Evolutionary conservation across 53 echinoderm and acorn worm species (phyloP), one percentile per base, ranked within the genome.

Genomic region (Stichopus horrens): DNA sequence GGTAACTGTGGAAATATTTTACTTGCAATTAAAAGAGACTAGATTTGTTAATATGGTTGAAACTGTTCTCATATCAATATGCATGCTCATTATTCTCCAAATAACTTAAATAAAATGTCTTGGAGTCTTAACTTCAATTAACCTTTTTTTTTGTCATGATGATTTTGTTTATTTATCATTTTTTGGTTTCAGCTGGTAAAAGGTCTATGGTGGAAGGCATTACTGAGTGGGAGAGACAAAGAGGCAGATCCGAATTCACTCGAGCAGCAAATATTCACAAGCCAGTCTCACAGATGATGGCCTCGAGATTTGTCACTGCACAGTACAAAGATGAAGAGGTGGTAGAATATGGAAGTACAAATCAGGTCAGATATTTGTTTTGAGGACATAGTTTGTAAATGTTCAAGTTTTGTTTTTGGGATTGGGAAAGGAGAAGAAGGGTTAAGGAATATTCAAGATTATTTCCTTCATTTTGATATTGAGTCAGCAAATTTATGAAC

Each of bases 191-290:
- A 78, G 79, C 7, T 21, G 37, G 57, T 14, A 60, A 37, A 8
- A 14, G 37, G 21, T 51, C 77, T 8, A 20, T 14, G 14, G n/a
- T 55, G 7, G 55, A 78, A 53, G 77, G 74, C 7, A 57, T 88
- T 9, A 97, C 98, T 8, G 98, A 97, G 83, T 97, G 98, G 98
- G 98, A 97, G 86, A 76, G 95, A 13, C 93, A 94, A 88, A 88
- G 91, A 76, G 97, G 95, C 81, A 65, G 66, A 51, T 93, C 92
- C 55, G 98, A 97, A 83, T 95, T 94, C 23, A 76, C 89, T 8
- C 85, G 93, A 52, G 94, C 94, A 16, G 87, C 98, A 9, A 55
- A 89, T 78, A 90, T 97, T 74, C 94, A 94, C 84, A 88, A 89
- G 23, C 98, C 98, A 53, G 90, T 97, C 51, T 84, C 92, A 4